Evolutionary conservation across 2,113 vertebrate genomes (phyloP).

Genomic region (Clarias batrachus): DNA sequence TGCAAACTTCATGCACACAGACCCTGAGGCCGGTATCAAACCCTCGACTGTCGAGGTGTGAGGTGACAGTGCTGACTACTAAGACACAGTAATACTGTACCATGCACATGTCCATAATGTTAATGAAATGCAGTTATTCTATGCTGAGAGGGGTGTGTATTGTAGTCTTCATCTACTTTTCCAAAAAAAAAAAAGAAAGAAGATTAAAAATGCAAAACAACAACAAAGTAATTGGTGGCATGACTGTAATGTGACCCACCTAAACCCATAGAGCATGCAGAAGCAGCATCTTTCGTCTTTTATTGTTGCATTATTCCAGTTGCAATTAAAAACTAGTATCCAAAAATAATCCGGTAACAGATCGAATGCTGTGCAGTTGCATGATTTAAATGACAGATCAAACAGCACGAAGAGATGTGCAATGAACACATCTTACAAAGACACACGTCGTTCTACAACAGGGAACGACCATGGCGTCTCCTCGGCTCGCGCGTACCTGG

Average conservation of each 20-base stretch:
- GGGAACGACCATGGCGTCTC: conserved; percentile 6
- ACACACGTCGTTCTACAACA: no score
- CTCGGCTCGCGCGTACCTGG: conserved; percentile 74
- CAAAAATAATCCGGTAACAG: background rate
- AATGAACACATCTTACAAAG: background rate
- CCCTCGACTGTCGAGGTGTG: no score
- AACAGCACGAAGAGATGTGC: conserved; percentile 2
- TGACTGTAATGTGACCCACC: background rate
- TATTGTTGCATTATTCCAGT: background rate
- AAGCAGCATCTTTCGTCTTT: background rate
- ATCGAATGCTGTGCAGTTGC: background rate
- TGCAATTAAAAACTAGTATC: background rate
- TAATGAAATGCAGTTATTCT: background rate
- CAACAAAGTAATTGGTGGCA: background rate
- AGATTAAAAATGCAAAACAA: background rate
- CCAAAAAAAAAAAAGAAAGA: background rate
- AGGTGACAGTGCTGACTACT: no score
- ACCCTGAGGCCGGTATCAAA: no score
- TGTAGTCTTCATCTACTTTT: no score
- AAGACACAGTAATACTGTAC: background rate
- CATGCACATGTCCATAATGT: background rate
- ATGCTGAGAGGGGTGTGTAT: background rate
- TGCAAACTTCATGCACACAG: no score
- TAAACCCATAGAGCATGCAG: background rate
- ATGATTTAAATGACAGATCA: background rate